Conservation (phyloP, 1,140 invertebrate genomes). For the Anoplolepis gracilipes region DNA sequence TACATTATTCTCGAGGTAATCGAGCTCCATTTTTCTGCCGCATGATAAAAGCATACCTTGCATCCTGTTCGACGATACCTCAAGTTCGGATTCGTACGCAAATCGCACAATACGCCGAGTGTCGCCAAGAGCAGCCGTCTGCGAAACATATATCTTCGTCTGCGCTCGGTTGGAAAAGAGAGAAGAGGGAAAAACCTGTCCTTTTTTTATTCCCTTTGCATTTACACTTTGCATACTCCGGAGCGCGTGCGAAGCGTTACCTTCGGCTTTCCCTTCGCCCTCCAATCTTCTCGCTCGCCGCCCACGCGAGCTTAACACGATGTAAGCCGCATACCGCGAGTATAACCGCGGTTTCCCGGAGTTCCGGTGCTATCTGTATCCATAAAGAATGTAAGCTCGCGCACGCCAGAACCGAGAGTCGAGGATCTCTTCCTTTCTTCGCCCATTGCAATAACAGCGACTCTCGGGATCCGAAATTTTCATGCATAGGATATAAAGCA, state of each 20-base stretch:
- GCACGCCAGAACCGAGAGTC: constrained; percentile 30
- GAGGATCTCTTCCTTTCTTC: constrained; percentile 52
- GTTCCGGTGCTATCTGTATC: constrained; percentile 71
- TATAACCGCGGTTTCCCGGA: constrained; percentile 66
- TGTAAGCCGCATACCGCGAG: constrained; percentile 68
- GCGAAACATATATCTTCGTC: constrained; percentile 60
- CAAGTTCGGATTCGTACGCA: constrained; percentile 31
- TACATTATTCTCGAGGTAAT: constrained; percentile 49
- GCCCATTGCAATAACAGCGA: constrained; percentile 69
- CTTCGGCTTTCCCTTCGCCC: background rate
- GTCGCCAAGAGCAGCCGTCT: constrained; percentile 35
- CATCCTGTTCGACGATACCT: constrained; percentile 50
- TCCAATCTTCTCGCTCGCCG: background rate
- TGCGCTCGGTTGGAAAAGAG: background rate
- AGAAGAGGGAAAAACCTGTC: background rate
- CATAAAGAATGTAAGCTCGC: constrained; percentile 77
- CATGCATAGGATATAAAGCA: constrained; percentile 76
- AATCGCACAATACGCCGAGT: constrained; percentile 41
- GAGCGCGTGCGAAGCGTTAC: constrained; percentile 33
- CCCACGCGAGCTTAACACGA: constrained; percentile 70
- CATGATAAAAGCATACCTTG: constrained; percentile 40
- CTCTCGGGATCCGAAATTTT: constrained; percentile 73
- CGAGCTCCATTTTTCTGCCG: constrained; percentile 38
- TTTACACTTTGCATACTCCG: constrained; percentile 25
- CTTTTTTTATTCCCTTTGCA: background rate